Base-by-base conservation (phyloP, 2,888 invertebrate species). In the Merodon equestris region DNA sequence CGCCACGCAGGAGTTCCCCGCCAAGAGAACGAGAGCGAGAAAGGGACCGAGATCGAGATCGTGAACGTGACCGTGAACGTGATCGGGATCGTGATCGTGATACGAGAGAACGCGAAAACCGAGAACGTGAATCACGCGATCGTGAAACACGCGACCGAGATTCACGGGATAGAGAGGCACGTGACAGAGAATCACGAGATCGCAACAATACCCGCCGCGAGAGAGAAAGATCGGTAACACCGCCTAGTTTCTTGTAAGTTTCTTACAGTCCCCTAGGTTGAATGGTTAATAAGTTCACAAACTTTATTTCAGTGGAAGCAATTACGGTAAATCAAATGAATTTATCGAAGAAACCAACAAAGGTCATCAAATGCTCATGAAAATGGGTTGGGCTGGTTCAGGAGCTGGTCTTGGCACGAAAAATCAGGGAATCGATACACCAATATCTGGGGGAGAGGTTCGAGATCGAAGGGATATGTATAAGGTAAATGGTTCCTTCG, bases 371-470 rank as follows among this genome's bases (percentile, higher is more conserved):
- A 92, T 99, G 90, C 91, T 99, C 76, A 95, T 94, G 89, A 97
- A 97, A 91, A 99, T 99, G 98, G 99, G 98, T 1, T 99, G 99
- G 99, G 93, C 95, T 75, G 93, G 95, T 57, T 85, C 88, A 9
- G 98, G 98, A 42, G 93, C 93, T 44, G 99, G 99, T 9, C 91
- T 99, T 9, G 99, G 99, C 14, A 95, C 95, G 0, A 93, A 97
- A 72, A 98, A 97, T 82, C 97, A 98, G 89, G 99, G 99, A 74
- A 98, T 97, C 81, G 96, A 97, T 74, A 94, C 97, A 82, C 98
- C 98, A 0, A 97, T 99, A 83, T 93, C 95, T 58, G 97, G 96
- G 0, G 97, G 97, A 50, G 94, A 96, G 83, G 96, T 94, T 15
- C 91, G 99, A 9, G 98, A 99, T 87, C 92, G 93, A 82, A 94